phyloP scores from a whole-genome alignment of 2,888 invertebrate species.

The Drosophila anomalipes region DNA sequence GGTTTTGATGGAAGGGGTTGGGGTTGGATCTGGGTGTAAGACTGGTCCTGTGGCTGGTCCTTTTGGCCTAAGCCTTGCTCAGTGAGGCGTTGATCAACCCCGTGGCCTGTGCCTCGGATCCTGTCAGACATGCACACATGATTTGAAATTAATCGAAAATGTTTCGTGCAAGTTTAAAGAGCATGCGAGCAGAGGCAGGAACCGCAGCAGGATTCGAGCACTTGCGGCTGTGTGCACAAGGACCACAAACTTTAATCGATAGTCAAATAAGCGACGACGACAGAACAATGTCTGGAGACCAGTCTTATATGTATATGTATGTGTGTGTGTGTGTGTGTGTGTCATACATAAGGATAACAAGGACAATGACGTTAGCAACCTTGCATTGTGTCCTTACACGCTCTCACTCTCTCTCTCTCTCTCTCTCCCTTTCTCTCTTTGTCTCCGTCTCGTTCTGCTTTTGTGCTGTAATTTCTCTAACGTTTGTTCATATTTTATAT shows the following conservation, averaged over 20 bases:
- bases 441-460: slow-evolving; percentile 17
- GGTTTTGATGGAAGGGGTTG: background rate
- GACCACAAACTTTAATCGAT: slow-evolving; percentile 79
- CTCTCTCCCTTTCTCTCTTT: slow-evolving; percentile 19
- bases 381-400: slow-evolving; percentile 24
- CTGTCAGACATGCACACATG: slow-evolving; percentile 64
- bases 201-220: slow-evolving; percentile 20
- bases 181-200: slow-evolving; percentile 14
- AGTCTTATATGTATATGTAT: slow-evolving; percentile 17
- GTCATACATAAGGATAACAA: slow-evolving; percentile 38
- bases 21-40: background rate
- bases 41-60: background rate
- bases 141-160: slow-evolving; percentile 80
- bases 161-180: slow-evolving; percentile 50
- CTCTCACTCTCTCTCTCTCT: background rate
- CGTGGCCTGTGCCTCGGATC: slow-evolving; percentile 3
- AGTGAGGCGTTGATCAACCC: slow-evolving; percentile 15
- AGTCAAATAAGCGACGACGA: slow-evolving; percentile 69
- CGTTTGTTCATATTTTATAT: slow-evolving; percentile 80
- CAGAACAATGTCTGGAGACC: slow-evolving; percentile 34
- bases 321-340: slow-evolving; percentile 23
- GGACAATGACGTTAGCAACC: slow-evolving; percentile 25
- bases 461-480: slow-evolving; percentile 77
- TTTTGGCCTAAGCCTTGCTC: background rate
- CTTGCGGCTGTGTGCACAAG: slow-evolving; percentile 75